Evolutionary conservation across 2,888 invertebrate genomes (phyloP).

Genomic region (Andrena hattorfiana): DNA sequence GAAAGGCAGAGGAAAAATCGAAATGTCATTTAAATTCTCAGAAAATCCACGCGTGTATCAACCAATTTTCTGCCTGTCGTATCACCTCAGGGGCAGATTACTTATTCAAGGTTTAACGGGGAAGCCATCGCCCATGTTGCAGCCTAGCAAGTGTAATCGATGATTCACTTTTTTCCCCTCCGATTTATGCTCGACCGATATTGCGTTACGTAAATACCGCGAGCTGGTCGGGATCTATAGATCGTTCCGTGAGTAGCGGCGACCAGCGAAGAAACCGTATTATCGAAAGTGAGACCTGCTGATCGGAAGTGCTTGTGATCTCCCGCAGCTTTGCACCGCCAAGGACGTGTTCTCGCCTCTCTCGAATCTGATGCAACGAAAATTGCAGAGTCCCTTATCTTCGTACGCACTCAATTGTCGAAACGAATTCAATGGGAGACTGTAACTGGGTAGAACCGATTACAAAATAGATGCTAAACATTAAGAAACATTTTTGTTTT

Average conservation of each 20-base stretch:
- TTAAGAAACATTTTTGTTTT: neutral
- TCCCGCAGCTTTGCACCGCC: neutral
- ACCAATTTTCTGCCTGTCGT: constrained; percentile 14
- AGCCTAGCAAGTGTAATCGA: constrained; percentile 75
- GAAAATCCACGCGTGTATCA: neutral
- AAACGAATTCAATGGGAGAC: neutral
- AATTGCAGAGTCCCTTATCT: neutral
- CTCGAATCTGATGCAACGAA: neutral
- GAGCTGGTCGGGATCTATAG: constrained; percentile 34
- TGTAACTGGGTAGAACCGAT: neutral
- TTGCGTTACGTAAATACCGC: constrained; percentile 60
- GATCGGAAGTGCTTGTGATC: constrained; percentile 31
- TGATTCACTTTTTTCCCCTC: constrained; percentile 69
- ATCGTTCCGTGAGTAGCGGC: constrained; percentile 42
- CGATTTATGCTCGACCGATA: constrained; percentile 48
- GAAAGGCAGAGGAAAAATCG: no score
- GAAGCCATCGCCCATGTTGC: constrained; percentile 71
- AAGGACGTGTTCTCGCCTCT: constrained; percentile 13
- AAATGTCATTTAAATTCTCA: neutral
- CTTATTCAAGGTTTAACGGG: constrained; percentile 69
- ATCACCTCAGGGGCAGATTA: constrained; percentile 60
- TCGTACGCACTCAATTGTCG: neutral
- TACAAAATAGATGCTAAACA: neutral
- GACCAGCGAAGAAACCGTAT: constrained; percentile 42
- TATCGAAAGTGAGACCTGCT: constrained; percentile 26